Conservation (phyloP, 1,140 invertebrate genomes). For the Sesamia nonagrioides region DNA sequence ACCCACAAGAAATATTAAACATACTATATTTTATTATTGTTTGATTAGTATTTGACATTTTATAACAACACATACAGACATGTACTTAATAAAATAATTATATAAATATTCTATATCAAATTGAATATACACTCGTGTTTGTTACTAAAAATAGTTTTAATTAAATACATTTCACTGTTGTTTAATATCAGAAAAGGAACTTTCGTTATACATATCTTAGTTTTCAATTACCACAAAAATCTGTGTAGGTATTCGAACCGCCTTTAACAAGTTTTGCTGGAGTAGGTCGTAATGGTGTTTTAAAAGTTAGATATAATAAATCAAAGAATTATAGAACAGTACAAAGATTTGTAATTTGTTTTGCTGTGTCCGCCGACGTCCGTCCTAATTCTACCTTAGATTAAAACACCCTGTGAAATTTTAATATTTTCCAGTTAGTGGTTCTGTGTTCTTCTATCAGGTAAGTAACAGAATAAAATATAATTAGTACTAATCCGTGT, state of each 20-base stretch:
- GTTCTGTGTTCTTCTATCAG: constrained; percentile 23
- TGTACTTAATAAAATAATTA: constrained; percentile 20
- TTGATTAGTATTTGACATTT: constrained; percentile 26
- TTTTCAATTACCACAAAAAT: neutral
- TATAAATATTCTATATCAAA: constrained; percentile 14
- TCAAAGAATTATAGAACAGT: constrained; percentile 34
- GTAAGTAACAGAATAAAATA: constrained; percentile 42
- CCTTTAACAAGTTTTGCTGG: constrained; percentile 3
- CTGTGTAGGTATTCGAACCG: neutral
- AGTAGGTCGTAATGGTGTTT: neutral
- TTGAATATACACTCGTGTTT: constrained; percentile 2
- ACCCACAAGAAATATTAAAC: constrained; percentile 9
- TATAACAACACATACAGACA: constrained; percentile 26
- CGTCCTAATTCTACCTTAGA: constrained; percentile 83
- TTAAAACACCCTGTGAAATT: constrained; percentile 84
- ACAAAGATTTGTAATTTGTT: neutral
- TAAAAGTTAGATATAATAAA: constrained; percentile 7
- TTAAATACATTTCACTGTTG: constrained; percentile 19
- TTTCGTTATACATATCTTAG: constrained; percentile 27
- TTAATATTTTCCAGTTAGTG: constrained; percentile 51
- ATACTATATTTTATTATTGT: constrained; percentile 28
- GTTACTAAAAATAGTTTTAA: constrained; percentile 17
- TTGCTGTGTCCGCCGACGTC: constrained; percentile 61
- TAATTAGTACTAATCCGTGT: constrained; percentile 14
- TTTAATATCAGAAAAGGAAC: constrained; percentile 29